Evolutionary conservation across 2,888 invertebrate species (phyloP).

Genomic region (Coenonympha glycerion): DNA sequence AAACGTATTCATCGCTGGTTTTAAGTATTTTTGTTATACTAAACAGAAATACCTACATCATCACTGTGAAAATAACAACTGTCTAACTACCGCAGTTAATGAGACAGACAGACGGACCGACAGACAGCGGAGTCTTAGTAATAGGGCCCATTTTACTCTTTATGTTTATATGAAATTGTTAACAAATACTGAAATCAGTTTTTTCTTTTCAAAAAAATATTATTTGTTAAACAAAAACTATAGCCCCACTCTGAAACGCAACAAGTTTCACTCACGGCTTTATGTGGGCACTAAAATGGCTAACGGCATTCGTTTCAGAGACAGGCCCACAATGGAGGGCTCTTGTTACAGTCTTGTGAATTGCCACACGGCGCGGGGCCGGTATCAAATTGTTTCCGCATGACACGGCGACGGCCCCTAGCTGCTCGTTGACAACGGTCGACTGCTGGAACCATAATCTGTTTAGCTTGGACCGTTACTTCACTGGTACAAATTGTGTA

Average conservation of each 20-base stretch:
- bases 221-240: no score
- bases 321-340: constrained; percentile 18
- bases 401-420: constrained; percentile 33
- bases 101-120: no score
- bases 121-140: no score
- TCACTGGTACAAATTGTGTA: constrained; percentile 19
- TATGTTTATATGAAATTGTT: no score
- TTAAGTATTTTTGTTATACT: no score
- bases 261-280: not conserved
- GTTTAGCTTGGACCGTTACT: constrained; percentile 25
- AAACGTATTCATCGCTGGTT: no score
- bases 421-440: constrained; percentile 38
- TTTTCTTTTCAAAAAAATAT: no score
- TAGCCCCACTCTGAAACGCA: not conserved
- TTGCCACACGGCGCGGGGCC: constrained; percentile 27
- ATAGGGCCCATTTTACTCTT: no score
- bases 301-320: constrained; percentile 3
- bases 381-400: constrained; percentile 36
- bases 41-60: no score
- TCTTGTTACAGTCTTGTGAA: constrained; percentile 33
- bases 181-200: no score
- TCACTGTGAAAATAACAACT: no score
- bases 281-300: not conserved
- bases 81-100: no score
- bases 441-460: constrained; percentile 35